A percentile compares a stretch with the other conserved stretches of the same genome.
These are phyloP conservation scores for Diarsia mendica DNA, from an alignment of 2,888 invertebrate genomes.

Conservation along the genomic window DNA sequence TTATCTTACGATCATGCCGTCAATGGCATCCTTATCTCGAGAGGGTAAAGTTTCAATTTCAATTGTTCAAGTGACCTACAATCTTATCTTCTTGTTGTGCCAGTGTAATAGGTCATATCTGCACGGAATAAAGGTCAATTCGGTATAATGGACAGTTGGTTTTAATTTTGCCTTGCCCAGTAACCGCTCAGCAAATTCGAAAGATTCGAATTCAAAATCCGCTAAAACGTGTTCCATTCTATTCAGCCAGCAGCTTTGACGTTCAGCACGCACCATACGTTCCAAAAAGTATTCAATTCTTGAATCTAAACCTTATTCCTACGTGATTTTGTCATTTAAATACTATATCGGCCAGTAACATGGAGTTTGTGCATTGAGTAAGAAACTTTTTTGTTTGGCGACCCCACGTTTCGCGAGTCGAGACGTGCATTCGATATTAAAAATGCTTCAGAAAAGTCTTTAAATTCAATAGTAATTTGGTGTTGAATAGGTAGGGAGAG, in stretches of 20 bases:
- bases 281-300: slow-evolving; percentile 69
- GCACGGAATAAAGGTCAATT: slow-evolving; percentile 46
- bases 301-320: slow-evolving; percentile 84
- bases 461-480: slow-evolving; percentile 90
- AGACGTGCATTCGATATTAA: slow-evolving; percentile 85
- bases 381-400: slow-evolving; percentile 75
- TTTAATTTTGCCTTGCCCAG: slow-evolving; percentile 47
- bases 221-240: slow-evolving; percentile 83
- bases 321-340: slow-evolving; percentile 72
- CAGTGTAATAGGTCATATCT: slow-evolving; percentile 31
- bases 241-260: slow-evolving; percentile 81
- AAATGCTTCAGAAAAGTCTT: slow-evolving; percentile 87
- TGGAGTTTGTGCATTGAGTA: slow-evolving; percentile 66
- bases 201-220: slow-evolving; percentile 77
- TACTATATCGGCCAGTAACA: slow-evolving; percentile 65
- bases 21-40: slow-evolving; percentile 44
- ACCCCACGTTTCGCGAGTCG: slow-evolving; percentile 74
- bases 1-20: slow-evolving; percentile 33
- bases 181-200: slow-evolving; percentile 68
- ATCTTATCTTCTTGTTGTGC: slow-evolving; percentile 25
- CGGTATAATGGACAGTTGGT: slow-evolving; percentile 9
- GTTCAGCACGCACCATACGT: slow-evolving; percentile 74
- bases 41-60: slow-evolving; percentile 45
- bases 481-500: slow-evolving; percentile 84
- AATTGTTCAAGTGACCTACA: slow-evolving; percentile 28